These are phyloP conservation scores for Bombus consobrinus DNA, from an alignment of 1,140 invertebrate species.

Conservation along the genomic window DNA sequence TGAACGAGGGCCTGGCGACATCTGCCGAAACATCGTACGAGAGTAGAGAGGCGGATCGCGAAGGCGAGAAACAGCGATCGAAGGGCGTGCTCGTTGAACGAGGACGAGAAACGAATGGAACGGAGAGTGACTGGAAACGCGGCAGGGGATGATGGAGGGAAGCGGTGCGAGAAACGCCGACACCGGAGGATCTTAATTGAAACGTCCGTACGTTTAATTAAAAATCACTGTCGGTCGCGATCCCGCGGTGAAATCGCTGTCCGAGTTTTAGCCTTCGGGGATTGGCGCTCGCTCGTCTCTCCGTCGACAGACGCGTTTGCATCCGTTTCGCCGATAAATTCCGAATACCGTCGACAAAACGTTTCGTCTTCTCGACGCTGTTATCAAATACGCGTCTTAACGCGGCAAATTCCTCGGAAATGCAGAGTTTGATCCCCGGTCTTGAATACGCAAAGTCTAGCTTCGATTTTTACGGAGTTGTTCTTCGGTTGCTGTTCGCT, in stretches of 20 bases:
- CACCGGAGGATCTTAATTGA: slow-evolving; percentile 63
- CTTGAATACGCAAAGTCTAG: too few relatives aligned
- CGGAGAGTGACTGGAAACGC: not conserved
- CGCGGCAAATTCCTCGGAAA: too few relatives aligned
- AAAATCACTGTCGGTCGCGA: slow-evolving; percentile 61
- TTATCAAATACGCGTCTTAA: too few relatives aligned
- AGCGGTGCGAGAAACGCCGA: slow-evolving; percentile 35
- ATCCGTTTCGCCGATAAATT: not conserved
- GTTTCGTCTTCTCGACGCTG: too few relatives aligned
- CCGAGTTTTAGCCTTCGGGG: slow-evolving; percentile 1
- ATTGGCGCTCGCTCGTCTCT: not conserved
- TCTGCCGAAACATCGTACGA: slow-evolving; percentile 61
- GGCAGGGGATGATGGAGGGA: not conserved
- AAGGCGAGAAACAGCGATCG: slow-evolving; percentile 27
- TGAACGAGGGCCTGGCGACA: slow-evolving; percentile 41
- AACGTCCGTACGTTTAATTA: slow-evolving; percentile 67
- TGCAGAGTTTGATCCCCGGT: rapidly evolving
- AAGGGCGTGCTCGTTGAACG: slow-evolving; percentile 18
- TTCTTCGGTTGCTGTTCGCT: not conserved
- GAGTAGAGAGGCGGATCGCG: not conserved
- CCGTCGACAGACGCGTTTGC: too few relatives aligned
- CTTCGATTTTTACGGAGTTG: not conserved
- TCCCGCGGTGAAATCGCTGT: slow-evolving; percentile 35
- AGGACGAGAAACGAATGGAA: slow-evolving; percentile 15
- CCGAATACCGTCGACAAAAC: not conserved